phyloP scores from a whole-genome alignment of 2,113 vertebrate genomes.

The Zosterops japonicus region DNA sequence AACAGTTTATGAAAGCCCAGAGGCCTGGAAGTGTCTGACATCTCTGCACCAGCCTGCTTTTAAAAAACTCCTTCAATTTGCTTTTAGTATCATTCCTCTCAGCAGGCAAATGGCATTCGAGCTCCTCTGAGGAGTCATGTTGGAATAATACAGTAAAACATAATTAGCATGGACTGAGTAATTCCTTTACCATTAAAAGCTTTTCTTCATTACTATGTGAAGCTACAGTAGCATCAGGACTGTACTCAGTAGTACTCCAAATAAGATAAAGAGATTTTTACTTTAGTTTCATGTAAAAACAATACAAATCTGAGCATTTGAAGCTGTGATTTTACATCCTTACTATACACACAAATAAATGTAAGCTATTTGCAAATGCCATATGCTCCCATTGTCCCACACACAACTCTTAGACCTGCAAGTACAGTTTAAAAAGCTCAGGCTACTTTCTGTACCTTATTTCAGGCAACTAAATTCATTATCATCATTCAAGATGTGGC shows the following conservation, averaged over 20 bases:
- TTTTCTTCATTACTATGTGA: neutral
- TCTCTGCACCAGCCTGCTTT: neutral
- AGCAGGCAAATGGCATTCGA: neutral
- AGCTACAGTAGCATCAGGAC: neutral
- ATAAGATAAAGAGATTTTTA: neutral
- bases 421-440: neutral
- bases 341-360: neutral
- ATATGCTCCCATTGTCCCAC: neutral
- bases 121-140: neutral
- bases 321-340: neutral
- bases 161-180: neutral
- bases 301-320: neutral
- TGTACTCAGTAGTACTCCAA: neutral
- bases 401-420: neutral
- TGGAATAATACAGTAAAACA: neutral
- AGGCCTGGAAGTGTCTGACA: neutral
- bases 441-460: neutral
- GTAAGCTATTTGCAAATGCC: neutral
- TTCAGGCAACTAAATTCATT: neutral
- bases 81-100: neutral
- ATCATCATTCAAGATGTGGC: neutral
- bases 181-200: neutral
- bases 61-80: neutral
- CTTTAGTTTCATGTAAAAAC: neutral
- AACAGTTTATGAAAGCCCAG: neutral